phyloP scores from a whole-genome alignment of 2,113 vertebrate species.

The Perognathus longimembris region DNA sequence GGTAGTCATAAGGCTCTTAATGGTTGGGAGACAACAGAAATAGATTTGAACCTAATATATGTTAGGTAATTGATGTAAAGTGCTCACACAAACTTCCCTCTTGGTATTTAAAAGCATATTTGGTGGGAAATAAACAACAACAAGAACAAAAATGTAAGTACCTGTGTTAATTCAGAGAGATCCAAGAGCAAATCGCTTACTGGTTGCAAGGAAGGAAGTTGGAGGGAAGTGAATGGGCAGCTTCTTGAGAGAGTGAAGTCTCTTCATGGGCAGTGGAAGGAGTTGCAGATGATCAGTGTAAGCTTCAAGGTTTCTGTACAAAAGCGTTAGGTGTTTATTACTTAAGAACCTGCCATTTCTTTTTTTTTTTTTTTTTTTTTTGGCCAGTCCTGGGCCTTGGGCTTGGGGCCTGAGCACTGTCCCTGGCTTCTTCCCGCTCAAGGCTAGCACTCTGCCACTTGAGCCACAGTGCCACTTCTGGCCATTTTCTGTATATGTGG shows the following conservation, averaged over 20 bases:
- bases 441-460: too few relatives aligned
- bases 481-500: too few relatives aligned
- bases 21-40: conserved; percentile 13
- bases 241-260: not conserved
- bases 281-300: not conserved
- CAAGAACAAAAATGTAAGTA: not conserved
- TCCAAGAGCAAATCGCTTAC: not conserved
- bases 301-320: not conserved
- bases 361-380: too few relatives aligned
- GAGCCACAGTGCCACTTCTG: too few relatives aligned
- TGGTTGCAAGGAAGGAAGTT: not conserved
- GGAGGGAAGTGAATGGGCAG: not conserved
- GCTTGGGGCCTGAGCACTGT: too few relatives aligned
- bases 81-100: not conserved
- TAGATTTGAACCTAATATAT: not conserved
- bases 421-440: too few relatives aligned
- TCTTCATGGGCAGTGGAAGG: not conserved
- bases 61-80: not conserved
- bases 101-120: not conserved
- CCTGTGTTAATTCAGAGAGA: not conserved
- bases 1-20: not conserved
- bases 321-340: not conserved
- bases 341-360: not conserved
- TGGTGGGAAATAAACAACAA: not conserved
- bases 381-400: too few relatives aligned